Base-by-base conservation (phyloP, 2,113 vertebrate genomes). In the Menidia beryllina region DNA sequence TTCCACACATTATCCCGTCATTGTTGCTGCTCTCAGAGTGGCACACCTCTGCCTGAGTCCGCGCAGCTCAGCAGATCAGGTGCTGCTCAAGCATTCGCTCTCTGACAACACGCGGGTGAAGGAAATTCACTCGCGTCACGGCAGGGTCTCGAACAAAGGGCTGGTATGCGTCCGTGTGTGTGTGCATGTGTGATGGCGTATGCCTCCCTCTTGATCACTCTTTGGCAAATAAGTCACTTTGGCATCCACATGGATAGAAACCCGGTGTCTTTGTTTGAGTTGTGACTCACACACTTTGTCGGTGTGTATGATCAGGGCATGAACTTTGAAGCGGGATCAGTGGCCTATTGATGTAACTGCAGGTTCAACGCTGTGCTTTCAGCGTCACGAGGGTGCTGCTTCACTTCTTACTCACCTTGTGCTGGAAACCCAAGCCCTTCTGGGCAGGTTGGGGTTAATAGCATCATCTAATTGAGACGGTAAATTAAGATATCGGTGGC, bases 211-310 rank as follows among this genome's bases (percentile, higher is more conserved):
- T 75, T 84, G 56, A 60, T 49, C 67, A 61, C 52, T 73, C 63
- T 72, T 48, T 59, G 30, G 53, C 45, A 79, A 82, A 75, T 52
- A 20, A 39, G 51, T 27, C 67, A 69, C 75, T 50, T 53, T 75
- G 67, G 65, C 24, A 49, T 69, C 68, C 41, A 66, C 60, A 41
- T 2, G 11, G 5, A 69, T 64, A 50, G 69, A 77, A 82, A 73
- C 50, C 36, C 47, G 41, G 45, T 19, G 25, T 69, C 70, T 86
- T 74, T 85, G 77, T 86, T 68, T 69, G 69, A 79, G 25, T 27
- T 59, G 75, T 87, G 86, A 83, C 62, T 86, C 81, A 90, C 27
- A 2, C 34, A 3, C 26, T 47, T 25, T 45, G 43, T n/a, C 15
- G 24, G 25, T 66, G 43, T 62, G 24, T 59, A 4, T 70, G 55